Conservation (phyloP, 1,140 invertebrate genomes). For the Cataglyphis hispanica region DNA sequence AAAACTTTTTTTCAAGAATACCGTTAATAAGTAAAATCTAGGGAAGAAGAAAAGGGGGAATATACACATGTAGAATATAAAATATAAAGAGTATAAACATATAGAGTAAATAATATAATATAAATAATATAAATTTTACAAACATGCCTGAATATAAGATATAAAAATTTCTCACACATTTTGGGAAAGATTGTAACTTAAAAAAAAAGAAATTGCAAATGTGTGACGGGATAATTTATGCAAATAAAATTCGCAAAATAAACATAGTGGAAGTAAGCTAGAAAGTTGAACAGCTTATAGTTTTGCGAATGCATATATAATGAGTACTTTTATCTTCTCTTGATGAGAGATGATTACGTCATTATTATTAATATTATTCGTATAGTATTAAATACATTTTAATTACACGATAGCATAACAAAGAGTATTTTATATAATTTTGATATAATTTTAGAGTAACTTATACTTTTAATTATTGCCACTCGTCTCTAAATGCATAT, state of each 20-base stretch:
- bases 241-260: background rate
- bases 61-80: background rate
- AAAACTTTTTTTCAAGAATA: background rate
- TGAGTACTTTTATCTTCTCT: background rate
- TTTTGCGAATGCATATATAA: constrained; percentile 24
- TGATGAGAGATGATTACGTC: constrained; percentile 1
- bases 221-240: constrained; percentile 6
- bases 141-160: too few relatives aligned
- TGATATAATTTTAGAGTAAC: constrained; percentile 1
- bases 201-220: background rate
- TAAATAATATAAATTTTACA: too few relatives aligned
- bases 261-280: background rate
- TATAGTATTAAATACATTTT: background rate
- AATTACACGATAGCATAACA: background rate
- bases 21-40: background rate
- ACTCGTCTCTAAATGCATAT: background rate
- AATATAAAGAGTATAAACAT: too few relatives aligned
- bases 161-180: too few relatives aligned
- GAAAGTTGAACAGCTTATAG: background rate
- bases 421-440: background rate
- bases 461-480: background rate
- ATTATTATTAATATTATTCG: background rate
- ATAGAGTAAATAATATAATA: too few relatives aligned
- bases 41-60: background rate
- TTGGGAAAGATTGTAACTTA: background rate